Conservation (phyloP, 2,797 vertebrate species). For the Alectoris magna region DNA sequence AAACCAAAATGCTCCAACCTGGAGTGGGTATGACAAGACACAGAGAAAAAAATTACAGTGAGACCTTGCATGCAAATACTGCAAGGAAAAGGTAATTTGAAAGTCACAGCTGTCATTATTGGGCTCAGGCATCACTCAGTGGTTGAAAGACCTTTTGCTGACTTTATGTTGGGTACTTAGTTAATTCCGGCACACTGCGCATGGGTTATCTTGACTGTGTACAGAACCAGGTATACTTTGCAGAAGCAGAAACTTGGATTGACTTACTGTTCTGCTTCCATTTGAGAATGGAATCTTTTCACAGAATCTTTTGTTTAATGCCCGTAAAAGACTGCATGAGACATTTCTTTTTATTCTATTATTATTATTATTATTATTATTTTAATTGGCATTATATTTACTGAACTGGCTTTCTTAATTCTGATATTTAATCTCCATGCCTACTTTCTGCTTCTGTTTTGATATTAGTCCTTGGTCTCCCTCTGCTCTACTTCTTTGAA, state of each 20-base stretch:
- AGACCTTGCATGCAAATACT: neutral
- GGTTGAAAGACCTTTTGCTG: neutral
- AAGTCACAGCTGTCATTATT: neutral
- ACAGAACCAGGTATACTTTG: neutral
- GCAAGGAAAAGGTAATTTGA: neutral
- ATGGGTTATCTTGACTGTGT: neutral
- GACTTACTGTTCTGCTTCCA: neutral
- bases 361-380: neutral
- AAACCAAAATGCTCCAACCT: neutral
- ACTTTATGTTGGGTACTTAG: neutral
- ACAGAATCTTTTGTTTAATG: neutral
- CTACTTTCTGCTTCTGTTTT: neutral
- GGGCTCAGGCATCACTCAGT: neutral
- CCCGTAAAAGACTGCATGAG: neutral
- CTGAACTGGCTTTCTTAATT: slow-evolving; percentile 1
- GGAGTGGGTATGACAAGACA: neutral
- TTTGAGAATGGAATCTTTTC: neutral
- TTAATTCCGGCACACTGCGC: neutral
- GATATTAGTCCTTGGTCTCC: neutral
- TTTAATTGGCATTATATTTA: neutral
- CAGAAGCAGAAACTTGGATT: neutral
- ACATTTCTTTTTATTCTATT: slow-evolving; percentile 31
- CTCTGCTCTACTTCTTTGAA: neutral
- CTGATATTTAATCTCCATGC: neutral
- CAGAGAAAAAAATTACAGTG: neutral